Evolutionary conservation across 1,140 invertebrate genomes (phyloP), one percentile per base, ranked within the genome.

Genomic region (Cardiocondyla obscurior): DNA sequence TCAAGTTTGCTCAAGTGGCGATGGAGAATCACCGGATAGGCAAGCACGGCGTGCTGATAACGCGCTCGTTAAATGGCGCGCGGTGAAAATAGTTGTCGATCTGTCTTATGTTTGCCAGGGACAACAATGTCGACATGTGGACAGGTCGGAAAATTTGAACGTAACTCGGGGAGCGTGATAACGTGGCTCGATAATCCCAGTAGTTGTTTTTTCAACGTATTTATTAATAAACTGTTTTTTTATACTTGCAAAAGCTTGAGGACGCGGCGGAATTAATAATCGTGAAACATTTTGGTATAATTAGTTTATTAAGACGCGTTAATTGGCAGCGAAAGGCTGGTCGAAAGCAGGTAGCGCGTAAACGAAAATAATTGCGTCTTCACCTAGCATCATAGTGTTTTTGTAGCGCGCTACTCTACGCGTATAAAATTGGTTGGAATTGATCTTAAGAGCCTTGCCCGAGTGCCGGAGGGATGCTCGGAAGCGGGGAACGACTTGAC

Each of bases 401-500:
- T 83, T 53, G 58, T 83, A 62, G 51, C 51, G 76, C 77, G 81
- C 86, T 77, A 87, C 70, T 70, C 85, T 70, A 77, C 74, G n/a
- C n/a, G 81, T 85, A 88, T 85, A 85, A 89, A 89, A 86, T 89
- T 88, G 79, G 86, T 89, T 86, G 79, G 87, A 85, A 89, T 89
- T 87, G 88, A 89, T 89, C 88, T 89, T 89, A 89, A 84, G 84
- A 83, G 82, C 57, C 53, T 73, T 85, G 72, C 82, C 77, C 82
- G 67, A 74, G 85, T 82, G 87, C 77, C 77, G 73, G 77, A 88
- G 88, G 88, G 88, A 91, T 88, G 87, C 90, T 91, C 86, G 83
- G 90, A 91, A 90, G 87, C 91, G 89, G 91, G 90, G 90, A 92
- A 90, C 90, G 92, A 94, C 93, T 94, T 94, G 93, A 94, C 93